These are phyloP conservation scores for Gasteruption jaculator DNA, from an alignment of 2,888 invertebrate genomes.

Conservation along the genomic window DNA sequence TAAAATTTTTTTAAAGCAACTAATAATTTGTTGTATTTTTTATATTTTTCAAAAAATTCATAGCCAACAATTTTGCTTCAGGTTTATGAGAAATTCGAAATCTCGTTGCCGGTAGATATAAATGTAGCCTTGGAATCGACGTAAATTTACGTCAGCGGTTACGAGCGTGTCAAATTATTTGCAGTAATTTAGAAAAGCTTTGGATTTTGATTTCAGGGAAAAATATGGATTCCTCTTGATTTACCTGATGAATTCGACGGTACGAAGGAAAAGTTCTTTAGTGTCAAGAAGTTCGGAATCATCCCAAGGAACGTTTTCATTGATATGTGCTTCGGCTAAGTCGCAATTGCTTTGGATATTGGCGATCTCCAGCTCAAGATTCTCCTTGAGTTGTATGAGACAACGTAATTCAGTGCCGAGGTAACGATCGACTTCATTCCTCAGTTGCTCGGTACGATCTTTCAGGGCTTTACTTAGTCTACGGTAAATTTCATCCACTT, in stretches of 20 bases:
- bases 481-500: constrained; percentile 89
- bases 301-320: constrained; percentile 85
- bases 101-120: too few relatives aligned
- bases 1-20: too few relatives aligned
- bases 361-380: constrained; percentile 88
- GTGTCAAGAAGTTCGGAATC: constrained; percentile 90
- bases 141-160: too few relatives aligned
- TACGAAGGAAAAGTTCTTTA: constrained; percentile 93
- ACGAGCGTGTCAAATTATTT: too few relatives aligned
- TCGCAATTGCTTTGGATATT: constrained; percentile 97
- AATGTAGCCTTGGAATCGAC: too few relatives aligned
- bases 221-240: not conserved
- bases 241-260: constrained; percentile 81
- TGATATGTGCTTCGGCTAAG: constrained; percentile 90
- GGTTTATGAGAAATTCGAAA: too few relatives aligned
- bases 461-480: constrained; percentile 83
- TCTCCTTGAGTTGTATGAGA: constrained; percentile 83
- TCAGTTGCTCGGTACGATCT: constrained; percentile 81
- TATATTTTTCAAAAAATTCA: too few relatives aligned
- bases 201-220: too few relatives aligned
- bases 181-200: too few relatives aligned
- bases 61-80: too few relatives aligned
- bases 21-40: too few relatives aligned
- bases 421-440: constrained; percentile 90
- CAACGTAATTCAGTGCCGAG: constrained; percentile 82